These are phyloP conservation scores for Agonopterix subpropinquella DNA, from an alignment of 2,888 invertebrate species.

Conservation along the genomic window DNA sequence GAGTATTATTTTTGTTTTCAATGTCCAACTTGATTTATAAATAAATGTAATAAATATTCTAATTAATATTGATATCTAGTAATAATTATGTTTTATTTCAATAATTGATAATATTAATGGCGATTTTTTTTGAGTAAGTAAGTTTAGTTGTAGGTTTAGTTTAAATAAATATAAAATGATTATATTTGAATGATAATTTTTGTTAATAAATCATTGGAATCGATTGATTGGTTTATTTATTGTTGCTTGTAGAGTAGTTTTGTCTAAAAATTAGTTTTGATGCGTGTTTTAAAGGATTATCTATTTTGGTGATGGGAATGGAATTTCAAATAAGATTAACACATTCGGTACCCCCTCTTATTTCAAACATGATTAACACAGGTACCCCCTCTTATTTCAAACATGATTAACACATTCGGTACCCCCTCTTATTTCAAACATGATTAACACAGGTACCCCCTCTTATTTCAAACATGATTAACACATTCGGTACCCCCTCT, in stretches of 20 bases:
- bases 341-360: too few species aligned
- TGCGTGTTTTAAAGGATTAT: too few species aligned
- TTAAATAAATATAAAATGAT: conserved; percentile 9
- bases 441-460: too few species aligned
- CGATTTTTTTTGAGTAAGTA: conserved; percentile 1
- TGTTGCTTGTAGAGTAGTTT: background rate
- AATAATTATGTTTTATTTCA: background rate
- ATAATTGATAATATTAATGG: background rate
- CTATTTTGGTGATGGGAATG: too few species aligned
- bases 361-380: too few species aligned
- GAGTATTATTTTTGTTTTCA: background rate
- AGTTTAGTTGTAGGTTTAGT: conserved; percentile 9
- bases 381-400: too few species aligned
- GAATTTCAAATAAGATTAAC: too few species aligned
- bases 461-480: too few species aligned
- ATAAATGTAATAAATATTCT: background rate
- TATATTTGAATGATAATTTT: conserved; percentile 25
- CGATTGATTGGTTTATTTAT: background rate
- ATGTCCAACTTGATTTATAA: background rate
- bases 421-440: too few species aligned
- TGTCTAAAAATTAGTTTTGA: too few species aligned
- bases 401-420: too few species aligned
- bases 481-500: too few species aligned
- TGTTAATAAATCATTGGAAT: conserved; percentile 40
- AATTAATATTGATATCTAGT: background rate